Conservation (phyloP, 1,140 invertebrate species). For the Drosophila varians region DNA sequence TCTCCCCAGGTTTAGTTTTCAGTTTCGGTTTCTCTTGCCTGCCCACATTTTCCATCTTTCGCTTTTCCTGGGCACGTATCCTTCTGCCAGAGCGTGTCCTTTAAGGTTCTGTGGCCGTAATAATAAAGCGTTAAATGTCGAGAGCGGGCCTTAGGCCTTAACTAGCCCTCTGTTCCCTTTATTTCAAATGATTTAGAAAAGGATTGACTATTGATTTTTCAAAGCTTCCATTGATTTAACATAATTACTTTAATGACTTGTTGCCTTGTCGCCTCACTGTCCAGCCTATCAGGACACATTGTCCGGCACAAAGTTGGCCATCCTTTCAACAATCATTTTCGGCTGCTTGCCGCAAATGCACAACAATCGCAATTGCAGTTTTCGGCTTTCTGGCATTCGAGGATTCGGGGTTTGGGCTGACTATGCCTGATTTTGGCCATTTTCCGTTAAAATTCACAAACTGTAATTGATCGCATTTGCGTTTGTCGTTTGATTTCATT, state of each 20-base stretch:
- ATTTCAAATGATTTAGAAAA: neutral
- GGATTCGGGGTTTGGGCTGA: too few relatives aligned
- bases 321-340: neutral
- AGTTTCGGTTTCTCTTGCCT: neutral
- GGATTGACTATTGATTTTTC: too few relatives aligned
- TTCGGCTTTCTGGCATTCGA: neutral
- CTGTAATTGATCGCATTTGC: constrained; percentile 79
- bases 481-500: constrained; percentile 78
- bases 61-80: constrained; percentile 17
- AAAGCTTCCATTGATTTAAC: constrained; percentile 60
- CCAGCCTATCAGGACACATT: constrained; percentile 35
- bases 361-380: constrained; percentile 48
- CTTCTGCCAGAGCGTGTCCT: neutral
- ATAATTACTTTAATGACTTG: constrained; percentile 79
- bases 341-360: constrained; percentile 48
- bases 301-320: neutral
- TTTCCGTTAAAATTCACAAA: constrained; percentile 67
- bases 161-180: too few relatives aligned
- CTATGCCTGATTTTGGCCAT: constrained; percentile 16
- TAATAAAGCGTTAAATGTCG: too few relatives aligned
- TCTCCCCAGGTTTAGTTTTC: neutral
- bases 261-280: constrained; percentile 31
- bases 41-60: neutral
- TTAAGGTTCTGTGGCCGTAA: neutral
- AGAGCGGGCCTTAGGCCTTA: too few relatives aligned